phyloP scores from a whole-genome alignment of 2,797 vertebrate genomes.

The Xiphorhynchus erythropygius region DNA sequence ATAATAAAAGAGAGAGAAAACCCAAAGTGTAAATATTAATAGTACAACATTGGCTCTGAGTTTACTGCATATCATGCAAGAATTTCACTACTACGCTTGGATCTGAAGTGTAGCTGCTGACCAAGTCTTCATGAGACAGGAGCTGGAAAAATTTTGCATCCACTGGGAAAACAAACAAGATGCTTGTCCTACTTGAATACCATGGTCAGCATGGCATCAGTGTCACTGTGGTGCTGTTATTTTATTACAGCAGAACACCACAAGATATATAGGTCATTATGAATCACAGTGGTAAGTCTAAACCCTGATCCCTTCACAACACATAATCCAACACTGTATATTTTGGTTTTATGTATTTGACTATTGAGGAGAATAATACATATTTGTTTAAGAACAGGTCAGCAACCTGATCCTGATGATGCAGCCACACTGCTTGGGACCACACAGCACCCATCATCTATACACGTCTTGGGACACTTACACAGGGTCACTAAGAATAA shows the following conservation, averaged over 20 bases:
- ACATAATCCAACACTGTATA: background rate
- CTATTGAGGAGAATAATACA: background rate
- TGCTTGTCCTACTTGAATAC: background rate
- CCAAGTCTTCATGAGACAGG: background rate
- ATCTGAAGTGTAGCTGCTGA: slow-evolving; percentile 5
- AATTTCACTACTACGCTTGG: background rate
- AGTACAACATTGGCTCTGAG: background rate
- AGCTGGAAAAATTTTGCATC: background rate
- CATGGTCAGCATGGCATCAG: background rate
- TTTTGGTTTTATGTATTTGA: background rate
- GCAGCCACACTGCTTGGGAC: background rate
- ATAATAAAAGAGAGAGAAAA: background rate
- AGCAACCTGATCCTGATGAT: background rate
- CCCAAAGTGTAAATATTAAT: slow-evolving; percentile 24
- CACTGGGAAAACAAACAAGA: background rate
- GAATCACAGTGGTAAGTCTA: rapidly evolving
- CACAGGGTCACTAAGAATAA: background rate
- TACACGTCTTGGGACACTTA: background rate
- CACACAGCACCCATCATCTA: background rate
- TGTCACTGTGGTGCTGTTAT: background rate
- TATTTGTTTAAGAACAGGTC: background rate
- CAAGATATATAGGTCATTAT: background rate
- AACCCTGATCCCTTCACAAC: background rate
- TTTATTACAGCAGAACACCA: background rate
- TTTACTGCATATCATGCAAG: background rate